Conservation (phyloP, 2,888 invertebrate species). For the Drosophila antonietae region DNA sequence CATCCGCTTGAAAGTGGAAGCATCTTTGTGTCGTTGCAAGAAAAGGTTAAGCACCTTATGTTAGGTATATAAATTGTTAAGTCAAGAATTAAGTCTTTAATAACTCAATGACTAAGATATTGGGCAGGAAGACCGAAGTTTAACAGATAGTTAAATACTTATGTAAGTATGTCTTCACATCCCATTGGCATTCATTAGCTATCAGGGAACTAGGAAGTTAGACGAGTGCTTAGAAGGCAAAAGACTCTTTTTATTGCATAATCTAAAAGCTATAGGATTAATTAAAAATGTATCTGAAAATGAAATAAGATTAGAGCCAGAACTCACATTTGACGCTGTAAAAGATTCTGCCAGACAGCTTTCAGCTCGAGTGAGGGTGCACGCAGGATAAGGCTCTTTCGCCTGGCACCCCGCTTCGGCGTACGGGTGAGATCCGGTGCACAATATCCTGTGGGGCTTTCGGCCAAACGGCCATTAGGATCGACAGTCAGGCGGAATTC, state of each 20-base stretch:
- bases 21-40: too few species aligned
- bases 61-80: not conserved
- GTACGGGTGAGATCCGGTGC: slow-evolving; percentile 88
- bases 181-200: too few species aligned
- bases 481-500: slow-evolving; percentile 93
- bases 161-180: not conserved
- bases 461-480: slow-evolving; percentile 87
- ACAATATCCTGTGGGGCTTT: slow-evolving; percentile 90
- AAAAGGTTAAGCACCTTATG: not conserved
- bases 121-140: not conserved
- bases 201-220: not conserved
- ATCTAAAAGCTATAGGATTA: not conserved
- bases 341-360: slow-evolving; percentile 95
- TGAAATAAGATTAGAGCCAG: too few species aligned
- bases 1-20: too few species aligned
- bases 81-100: not conserved
- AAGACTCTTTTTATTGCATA: not conserved
- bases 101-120: not conserved
- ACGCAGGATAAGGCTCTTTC: slow-evolving; percentile 90
- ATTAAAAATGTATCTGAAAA: not conserved
- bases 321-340: slow-evolving; percentile 94
- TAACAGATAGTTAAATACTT: not conserved
- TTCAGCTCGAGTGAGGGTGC: slow-evolving; percentile 94
- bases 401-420: slow-evolving; percentile 88
- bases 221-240: not conserved